Evolutionary conservation across 2,888 invertebrate genomes (phyloP).

Genomic region (Brachyptera risi): DNA sequence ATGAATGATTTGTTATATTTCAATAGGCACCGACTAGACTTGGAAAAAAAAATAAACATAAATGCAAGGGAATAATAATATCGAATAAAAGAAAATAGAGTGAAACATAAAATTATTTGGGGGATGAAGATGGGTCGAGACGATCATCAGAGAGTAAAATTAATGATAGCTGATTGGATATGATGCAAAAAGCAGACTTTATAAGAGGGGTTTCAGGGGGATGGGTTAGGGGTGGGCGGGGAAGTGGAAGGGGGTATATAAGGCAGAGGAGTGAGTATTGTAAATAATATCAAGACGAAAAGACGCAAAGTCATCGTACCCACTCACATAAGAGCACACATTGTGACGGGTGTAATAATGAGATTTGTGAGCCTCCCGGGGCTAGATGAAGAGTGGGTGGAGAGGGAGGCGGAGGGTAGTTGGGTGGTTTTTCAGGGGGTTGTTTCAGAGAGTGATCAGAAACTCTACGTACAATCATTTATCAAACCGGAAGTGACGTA

Average conservation of each 20-base stretch:
- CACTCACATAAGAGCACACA: background rate
- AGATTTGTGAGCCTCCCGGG: background rate
- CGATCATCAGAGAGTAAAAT: conserved; percentile 15
- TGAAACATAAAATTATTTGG: background rate
- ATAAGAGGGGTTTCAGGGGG: no score
- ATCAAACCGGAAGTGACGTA: conserved; percentile 16
- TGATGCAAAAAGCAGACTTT: conserved; percentile 2
- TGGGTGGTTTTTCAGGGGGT: background rate
- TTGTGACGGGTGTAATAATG: conserved; percentile 18
- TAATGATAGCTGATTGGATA: conserved; percentile 13
- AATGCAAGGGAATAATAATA: background rate
- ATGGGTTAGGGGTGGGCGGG: background rate
- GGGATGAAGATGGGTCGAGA: no score
- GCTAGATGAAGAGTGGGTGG: background rate
- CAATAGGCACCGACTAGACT: background rate
- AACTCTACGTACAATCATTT: conserved; percentile 8
- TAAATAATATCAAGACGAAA: conserved; percentile 8
- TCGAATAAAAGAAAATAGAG: background rate
- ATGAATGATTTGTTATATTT: background rate
- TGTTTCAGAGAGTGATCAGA: conserved; percentile 15
- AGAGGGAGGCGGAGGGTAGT: no score
- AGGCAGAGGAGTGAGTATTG: conserved; percentile 10
- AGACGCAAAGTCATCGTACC: conserved; percentile 16
- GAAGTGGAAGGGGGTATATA: background rate
- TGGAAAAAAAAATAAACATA: background rate